Evolutionary conservation across 1,140 invertebrate genomes (phyloP), one percentile per base, ranked within the genome.

Genomic region (Ganaspis sp.): DNA sequence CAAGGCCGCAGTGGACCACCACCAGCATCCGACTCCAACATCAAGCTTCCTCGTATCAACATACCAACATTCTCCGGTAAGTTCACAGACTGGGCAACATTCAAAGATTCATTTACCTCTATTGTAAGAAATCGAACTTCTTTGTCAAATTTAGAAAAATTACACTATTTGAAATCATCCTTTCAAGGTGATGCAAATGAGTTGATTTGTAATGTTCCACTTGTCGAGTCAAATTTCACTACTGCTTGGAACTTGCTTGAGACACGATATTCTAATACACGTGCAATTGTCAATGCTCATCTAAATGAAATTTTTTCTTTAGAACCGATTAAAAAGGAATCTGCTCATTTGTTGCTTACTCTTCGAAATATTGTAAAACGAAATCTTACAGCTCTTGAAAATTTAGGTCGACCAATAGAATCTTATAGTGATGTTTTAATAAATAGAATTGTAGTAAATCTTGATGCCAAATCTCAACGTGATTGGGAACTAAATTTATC

Each of bases 261-360:
- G 15, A 49, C 40, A 4, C 19, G 21, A 49, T 72, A 49, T 53
- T 4, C 12, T 11, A 72, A 72, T 29, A 72, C 17, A 15, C n/a
- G 19, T 5, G 71, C 45, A n/a, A 23, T 15, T 26, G 23, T 72
- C 0, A 72, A 45, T 53, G 45, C 40, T 5, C 45, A 72, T 53
- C 26, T 72, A 21, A 58, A 74, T 58, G 72, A 29, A 38, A 74
- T 64, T 8, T 64, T 74, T 9, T 34, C 17, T 15, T 21, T 74
- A 26, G 34, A 29, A 9, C 26, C 49, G 15, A 34, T 74, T 5
- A 74, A 74, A 53, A 2, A n/a, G 8, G 72, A 73, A 29, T 73
- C 42, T 9, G 37, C 11, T 0, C 5, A 3, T 4, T 5, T 1
- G 2, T n/a, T 71, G 2, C 9, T n/a, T 9, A 9, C 15, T 12